Evolutionary conservation across 1,140 invertebrate genomes (phyloP).

Genomic region (Globodera ellingtonae): DNA sequence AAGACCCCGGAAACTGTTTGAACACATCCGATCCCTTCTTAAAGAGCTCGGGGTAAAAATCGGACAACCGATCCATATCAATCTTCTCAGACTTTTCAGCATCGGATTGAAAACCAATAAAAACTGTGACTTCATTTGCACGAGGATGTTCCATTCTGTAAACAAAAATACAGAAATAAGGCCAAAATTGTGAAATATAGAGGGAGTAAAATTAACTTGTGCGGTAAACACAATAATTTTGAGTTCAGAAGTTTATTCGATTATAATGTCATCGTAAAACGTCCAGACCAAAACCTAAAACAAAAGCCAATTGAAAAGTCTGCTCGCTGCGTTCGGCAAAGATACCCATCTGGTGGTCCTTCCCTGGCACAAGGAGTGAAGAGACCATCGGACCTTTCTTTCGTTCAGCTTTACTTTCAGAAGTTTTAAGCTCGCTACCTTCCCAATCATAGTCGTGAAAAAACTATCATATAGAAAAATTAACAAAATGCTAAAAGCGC

Average conservation of each 20-base stretch:
- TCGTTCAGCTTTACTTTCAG: slow-evolving; percentile 4
- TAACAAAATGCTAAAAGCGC: slow-evolving; percentile 20
- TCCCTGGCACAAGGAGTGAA: slow-evolving; percentile 33
- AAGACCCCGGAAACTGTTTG: neutral
- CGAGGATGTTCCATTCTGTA: neutral
- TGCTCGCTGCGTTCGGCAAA: neutral
- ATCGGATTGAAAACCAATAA: slow-evolving; percentile 4
- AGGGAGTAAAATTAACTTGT: neutral
- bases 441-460: slow-evolving; percentile 37
- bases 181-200: neutral
- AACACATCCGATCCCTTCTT: neutral
- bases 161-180: neutral
- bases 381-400: slow-evolving; percentile 5
- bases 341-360: slow-evolving; percentile 31
- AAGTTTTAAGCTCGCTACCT: slow-evolving; percentile 13
- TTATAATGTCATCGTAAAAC: slow-evolving; percentile 21
- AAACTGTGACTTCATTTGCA: slow-evolving; percentile 12
- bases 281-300: slow-evolving; percentile 34
- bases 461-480: slow-evolving; percentile 22
- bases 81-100: neutral
- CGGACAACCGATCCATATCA: slow-evolving; percentile 5
- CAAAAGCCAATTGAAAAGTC: neutral
- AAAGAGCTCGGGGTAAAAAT: slow-evolving; percentile 10
- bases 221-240: neutral
- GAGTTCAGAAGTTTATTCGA: neutral